Percentiles rank a stretch among this genome's conserved stretches.
Conservation (phyloP, 2,888 invertebrate species). For the Branchinecta sandiegonensis region DNA sequence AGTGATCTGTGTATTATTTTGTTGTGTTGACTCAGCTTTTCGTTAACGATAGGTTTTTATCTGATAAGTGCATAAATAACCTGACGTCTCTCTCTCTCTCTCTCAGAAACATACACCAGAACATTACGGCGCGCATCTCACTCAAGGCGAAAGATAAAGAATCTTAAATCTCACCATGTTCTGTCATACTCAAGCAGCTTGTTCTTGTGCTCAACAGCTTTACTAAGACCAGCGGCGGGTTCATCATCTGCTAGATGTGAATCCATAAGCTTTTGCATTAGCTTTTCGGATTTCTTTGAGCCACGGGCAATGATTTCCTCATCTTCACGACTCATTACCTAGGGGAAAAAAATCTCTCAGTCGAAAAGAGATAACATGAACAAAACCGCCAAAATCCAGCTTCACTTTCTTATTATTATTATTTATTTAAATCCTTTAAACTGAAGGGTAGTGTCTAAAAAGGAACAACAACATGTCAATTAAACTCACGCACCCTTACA, state of each 20-base stretch:
- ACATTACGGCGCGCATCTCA: background rate
- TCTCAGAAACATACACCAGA: background rate
- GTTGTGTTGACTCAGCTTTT: too few relatives aligned
- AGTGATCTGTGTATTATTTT: too few relatives aligned
- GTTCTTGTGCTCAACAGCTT: constrained; percentile 62
- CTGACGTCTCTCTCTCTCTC: too few relatives aligned
- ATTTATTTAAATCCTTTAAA: too few relatives aligned
- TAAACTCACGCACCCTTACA: too few relatives aligned
- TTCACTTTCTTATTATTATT: too few relatives aligned
- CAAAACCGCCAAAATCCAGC: too few relatives aligned
- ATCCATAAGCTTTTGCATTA: constrained; percentile 32
- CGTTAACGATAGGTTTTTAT: too few relatives aligned
- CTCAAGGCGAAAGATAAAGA: constrained; percentile 9
- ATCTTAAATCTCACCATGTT: constrained; percentile 44
- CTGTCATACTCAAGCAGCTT: constrained; percentile 67
- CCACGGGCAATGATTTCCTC: constrained; percentile 48
- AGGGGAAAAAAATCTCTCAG: constrained; percentile 23
- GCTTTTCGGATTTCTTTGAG: constrained; percentile 50
- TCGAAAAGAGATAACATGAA: too few relatives aligned
- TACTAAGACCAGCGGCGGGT: constrained; percentile 41
- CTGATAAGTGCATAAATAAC: too few relatives aligned
- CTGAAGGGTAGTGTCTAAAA: too few relatives aligned
- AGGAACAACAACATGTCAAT: too few relatives aligned
- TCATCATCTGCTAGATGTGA: constrained; percentile 13
- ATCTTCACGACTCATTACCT: constrained; percentile 59